Conservation (phyloP, 2,797 vertebrate genomes). For the Aviceda cuculoides region DNA sequence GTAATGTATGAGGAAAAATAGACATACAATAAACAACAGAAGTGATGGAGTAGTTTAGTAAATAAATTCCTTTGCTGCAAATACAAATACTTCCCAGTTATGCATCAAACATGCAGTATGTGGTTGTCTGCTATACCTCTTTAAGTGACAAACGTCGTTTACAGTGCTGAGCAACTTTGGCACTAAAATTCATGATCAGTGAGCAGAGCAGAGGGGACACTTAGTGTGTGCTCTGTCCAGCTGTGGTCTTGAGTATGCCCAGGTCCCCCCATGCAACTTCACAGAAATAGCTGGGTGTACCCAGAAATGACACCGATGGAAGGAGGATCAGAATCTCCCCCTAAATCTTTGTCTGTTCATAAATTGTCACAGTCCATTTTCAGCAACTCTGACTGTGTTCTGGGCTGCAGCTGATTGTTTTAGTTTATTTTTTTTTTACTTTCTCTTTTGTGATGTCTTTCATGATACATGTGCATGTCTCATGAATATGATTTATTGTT, state of each 20-base stretch:
- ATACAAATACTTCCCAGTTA: neutral
- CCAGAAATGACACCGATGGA: neutral
- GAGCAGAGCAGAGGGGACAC: neutral
- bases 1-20: neutral
- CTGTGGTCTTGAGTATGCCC: neutral
- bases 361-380: neutral
- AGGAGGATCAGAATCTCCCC: neutral
- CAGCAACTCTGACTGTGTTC: neutral
- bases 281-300: neutral
- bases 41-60: neutral
- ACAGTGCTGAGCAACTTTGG: neutral
- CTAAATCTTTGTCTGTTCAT: neutral
- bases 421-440: too few relatives aligned
- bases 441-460: neutral
- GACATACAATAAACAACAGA: neutral
- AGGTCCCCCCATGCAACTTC: neutral
- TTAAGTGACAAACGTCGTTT: fast-evolving
- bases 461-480: neutral
- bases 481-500: neutral
- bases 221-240: neutral
- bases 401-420: neutral
- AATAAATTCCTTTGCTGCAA: neutral
- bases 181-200: neutral
- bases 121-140: neutral
- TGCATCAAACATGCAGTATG: neutral